Conservation (phyloP, 2,888 invertebrate genomes). For the Lycocerus yunnanus region DNA sequence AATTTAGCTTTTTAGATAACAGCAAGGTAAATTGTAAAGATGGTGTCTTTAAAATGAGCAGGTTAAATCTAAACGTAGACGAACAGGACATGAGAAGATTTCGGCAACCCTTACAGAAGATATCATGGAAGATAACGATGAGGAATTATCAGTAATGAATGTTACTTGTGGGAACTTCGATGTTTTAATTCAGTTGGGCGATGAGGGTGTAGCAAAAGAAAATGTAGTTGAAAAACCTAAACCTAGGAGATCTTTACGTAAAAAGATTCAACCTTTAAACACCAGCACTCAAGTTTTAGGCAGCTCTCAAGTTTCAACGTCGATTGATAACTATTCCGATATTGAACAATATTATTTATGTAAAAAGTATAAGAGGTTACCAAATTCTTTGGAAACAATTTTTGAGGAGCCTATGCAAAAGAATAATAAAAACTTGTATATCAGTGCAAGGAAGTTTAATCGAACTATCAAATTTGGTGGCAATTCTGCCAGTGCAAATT, state of each 20-base stretch:
- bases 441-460: slow-evolving; percentile 10
- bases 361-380: slow-evolving; percentile 20
- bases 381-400: slow-evolving; percentile 19
- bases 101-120: not conserved
- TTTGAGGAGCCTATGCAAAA: slow-evolving; percentile 19
- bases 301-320: not conserved
- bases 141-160: not conserved
- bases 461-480: slow-evolving; percentile 10
- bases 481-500: slow-evolving; percentile 4
- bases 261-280: slow-evolving; percentile 3
- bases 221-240: not conserved
- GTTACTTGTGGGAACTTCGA: not conserved
- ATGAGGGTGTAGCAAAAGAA: not conserved
- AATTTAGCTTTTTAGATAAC: not conserved
- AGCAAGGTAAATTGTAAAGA: not conserved
- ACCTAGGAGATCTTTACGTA: slow-evolving; percentile 4
- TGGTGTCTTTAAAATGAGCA: not conserved
- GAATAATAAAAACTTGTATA: slow-evolving; percentile 3
- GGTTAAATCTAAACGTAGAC: not conserved
- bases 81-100: not conserved
- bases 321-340: not conserved
- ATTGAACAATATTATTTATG: slow-evolving; percentile 19
- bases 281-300: not conserved
- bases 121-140: not conserved
- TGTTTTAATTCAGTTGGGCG: not conserved